A percentile compares a stretch with the other conserved stretches of the same genome.
These are phyloP conservation scores for Pteria penguin DNA, from an alignment of 2,888 invertebrate species.

Conservation along the genomic window DNA sequence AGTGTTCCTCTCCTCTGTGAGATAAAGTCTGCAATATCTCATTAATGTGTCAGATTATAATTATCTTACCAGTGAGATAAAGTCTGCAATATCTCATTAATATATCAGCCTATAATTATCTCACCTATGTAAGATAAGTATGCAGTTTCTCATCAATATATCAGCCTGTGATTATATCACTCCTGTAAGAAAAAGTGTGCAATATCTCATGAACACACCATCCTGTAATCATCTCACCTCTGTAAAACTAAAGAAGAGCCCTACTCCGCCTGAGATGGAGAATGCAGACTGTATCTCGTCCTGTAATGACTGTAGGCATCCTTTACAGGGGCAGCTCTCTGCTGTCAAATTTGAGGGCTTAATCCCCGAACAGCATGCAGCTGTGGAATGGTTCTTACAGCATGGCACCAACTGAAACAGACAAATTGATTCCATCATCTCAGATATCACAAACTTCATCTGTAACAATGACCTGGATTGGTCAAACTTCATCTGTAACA, in stretches of 20 bases:
- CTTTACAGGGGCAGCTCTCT: constrained; percentile 82
- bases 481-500: no score
- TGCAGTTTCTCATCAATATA: no score
- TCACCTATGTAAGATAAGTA: not conserved
- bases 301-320: constrained; percentile 89
- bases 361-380: constrained; percentile 81
- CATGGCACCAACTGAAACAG: constrained; percentile 38
- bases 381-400: constrained; percentile 40
- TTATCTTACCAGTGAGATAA: no score
- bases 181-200: not conserved
- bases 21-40: not conserved
- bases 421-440: no score
- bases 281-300: constrained; percentile 90
- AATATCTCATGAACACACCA: no score
- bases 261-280: constrained; percentile 94
- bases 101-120: not conserved
- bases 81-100: no score
- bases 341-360: not conserved
- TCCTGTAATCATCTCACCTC: constrained; percentile 86
- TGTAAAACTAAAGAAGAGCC: constrained; percentile 97
- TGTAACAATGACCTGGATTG: no score
- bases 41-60: not conserved
- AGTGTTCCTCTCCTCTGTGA: not conserved
- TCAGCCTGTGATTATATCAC: not conserved
- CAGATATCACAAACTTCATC: no score